Conservation (phyloP, 2,113 vertebrate species). For the Trogon surrucura region DNA sequence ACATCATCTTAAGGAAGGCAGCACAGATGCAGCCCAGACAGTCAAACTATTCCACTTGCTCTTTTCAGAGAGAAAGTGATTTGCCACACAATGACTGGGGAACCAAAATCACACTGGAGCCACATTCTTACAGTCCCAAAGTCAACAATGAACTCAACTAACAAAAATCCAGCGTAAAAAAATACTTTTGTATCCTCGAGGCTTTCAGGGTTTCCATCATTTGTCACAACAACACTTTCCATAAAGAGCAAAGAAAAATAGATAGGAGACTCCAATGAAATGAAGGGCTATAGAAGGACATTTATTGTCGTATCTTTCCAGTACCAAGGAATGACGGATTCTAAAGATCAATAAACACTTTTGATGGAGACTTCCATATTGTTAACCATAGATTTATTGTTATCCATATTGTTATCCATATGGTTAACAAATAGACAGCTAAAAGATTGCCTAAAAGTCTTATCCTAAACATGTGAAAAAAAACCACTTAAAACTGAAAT, state of each 20-base stretch:
- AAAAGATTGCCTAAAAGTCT: neutral
- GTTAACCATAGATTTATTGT: no score
- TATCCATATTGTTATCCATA: no score
- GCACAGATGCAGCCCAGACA: neutral
- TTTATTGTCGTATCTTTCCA: neutral
- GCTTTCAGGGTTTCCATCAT: neutral
- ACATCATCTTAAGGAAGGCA: neutral
- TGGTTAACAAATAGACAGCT: neutral
- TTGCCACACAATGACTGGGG: neutral
- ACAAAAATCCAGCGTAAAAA: neutral
- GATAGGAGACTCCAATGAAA: neutral
- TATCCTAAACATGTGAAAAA: neutral
- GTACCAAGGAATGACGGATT: neutral
- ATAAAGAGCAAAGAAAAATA: neutral
- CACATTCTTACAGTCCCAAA: neutral
- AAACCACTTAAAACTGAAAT: neutral
- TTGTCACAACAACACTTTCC: neutral
- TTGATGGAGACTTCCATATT: neutral
- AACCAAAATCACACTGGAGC: neutral
- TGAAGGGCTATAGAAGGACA: neutral
- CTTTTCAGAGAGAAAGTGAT: neutral
- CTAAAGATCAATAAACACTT: neutral
- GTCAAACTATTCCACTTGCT: neutral
- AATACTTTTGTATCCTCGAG: neutral
- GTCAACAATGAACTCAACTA: neutral